A percentile compares a stretch with the other conserved stretches of the same genome.
These are phyloP conservation scores for Budorcas taxicolor DNA, from an alignment of 2,113 vertebrate genomes.

Conservation along the genomic window DNA sequence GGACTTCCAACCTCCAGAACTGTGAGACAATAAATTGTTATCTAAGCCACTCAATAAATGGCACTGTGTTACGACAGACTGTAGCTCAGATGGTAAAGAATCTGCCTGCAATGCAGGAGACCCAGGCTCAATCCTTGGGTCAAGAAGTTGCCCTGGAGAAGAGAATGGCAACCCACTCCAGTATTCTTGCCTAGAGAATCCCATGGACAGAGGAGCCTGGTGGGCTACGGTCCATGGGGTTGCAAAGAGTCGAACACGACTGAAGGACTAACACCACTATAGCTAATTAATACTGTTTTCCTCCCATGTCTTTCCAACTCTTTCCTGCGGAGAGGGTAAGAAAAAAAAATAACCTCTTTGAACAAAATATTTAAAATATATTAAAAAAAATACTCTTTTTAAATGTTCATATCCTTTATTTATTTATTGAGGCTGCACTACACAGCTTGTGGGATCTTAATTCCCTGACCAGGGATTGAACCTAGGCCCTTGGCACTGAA, in stretches of 20 bases:
- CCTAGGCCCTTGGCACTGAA: not conserved
- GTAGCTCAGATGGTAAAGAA: not conserved
- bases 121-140: not conserved
- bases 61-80: not conserved
- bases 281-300: not conserved
- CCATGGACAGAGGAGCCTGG: not conserved
- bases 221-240: rapidly evolving
- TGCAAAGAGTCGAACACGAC: rapidly evolving
- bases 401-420: not conserved
- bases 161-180: not conserved
- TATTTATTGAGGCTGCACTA: not conserved
- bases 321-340: not conserved
- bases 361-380: not conserved
- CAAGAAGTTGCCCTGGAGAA: not conserved
- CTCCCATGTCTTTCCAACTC: not conserved
- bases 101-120: not conserved
- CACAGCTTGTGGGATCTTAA: not conserved
- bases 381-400: not conserved
- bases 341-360: not conserved
- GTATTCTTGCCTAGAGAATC: not conserved
- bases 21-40: not conserved
- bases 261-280: not conserved
- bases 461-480: not conserved
- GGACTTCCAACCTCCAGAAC: not conserved
- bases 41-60: not conserved